Evolutionary conservation across 2,113 vertebrate genomes (phyloP), one percentile per base, ranked within the genome.

Genomic region (Butorides virescens): DNA sequence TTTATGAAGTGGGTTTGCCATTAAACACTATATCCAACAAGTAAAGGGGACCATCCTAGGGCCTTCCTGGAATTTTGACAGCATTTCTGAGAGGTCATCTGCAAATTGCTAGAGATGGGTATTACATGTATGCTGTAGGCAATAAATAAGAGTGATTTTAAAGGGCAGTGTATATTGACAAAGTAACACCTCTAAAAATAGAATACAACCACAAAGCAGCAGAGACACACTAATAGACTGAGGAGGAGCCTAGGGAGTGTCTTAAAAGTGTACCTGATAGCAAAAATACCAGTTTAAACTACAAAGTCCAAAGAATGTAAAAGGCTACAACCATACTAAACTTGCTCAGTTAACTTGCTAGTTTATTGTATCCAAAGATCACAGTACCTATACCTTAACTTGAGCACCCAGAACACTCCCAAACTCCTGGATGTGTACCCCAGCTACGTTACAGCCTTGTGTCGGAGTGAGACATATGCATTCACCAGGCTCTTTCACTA

Each of bases 11-110:
- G 59, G 39, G 87, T 67, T 93, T 0, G 4, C 89, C 88, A 52
- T 63, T 95, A 90, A 89, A 91, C 77, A 92, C 74, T 78, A 52
- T 32, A 87, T 73, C 73, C 53, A 62, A 85, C 77, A 92, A 86
- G 80, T 39, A 59, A 72, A 55, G 88, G 71, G 71, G 70, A 70
- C 68, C 67, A 37, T 91, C 89, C 10, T 2, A n/a, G 96, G 97
- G 78, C 53, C 78, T 94, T 90, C 52, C 84, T 88, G 94, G 96
- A 97, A 97, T 96, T 95, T 84, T 97, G 96, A 92, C 95, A 81
- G 61, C 63, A 89, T 66, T 86, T 85, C 75, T 2, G 2, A 83
- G 72, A 91, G 63, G 88, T 88, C 67, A 84, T 84, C 88, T 94
- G 90, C 72, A 91, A 74, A 95, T 86, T 63, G 66, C 82, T 84